Base-by-base conservation (phyloP, 2,113 vertebrate species). In the Notarius lentiginosus region DNA sequence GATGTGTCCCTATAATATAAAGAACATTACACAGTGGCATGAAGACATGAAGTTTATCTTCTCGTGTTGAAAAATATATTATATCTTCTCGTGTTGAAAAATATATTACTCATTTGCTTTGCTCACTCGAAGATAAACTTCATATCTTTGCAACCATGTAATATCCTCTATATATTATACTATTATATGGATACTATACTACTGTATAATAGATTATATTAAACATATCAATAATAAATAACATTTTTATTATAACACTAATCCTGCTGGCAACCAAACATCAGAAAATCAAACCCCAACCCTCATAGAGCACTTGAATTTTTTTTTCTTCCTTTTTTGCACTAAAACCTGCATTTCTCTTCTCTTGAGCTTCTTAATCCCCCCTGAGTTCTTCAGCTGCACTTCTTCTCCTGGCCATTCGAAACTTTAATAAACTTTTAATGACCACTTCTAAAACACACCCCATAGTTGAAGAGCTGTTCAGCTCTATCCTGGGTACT, bases 351-450 rank as follows among this genome's bases (percentile, higher is more conserved):
- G 47, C 63, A 72, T 24, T 70, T 80, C 73, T 34, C 75, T 61
- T 56, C 34, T 83, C 66, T 79, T 70, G 73, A 72, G 80, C 76
- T 70, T 79, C 63, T 63, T 49, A 87, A 89, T 34, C 20, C 65
- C 60, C 41, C 17, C 76, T 56, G 49, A 84, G 77, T 53, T 68
- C 65, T 56, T 75, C 75, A 86, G 60, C 49, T 87, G 70, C 83
- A 53, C 77, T 88, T 87, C 86, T 89, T 81, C 87, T 90, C 79
- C 89, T 84, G 88, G 84, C 87, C 79, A 75, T 65, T 93, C 90
- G 91, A 70, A 92, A 93, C 94, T 93, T 94, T 93, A 95, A 96
- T 95, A 93, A 94, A 94, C 90, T 95, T 96, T 97, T 96, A 97
- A 96, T 94, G 94, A 94, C 93, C 93, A 93, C 94, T 90, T 89